Percentiles rank a stretch among this genome's conserved stretches.
phyloP scores from a whole-genome alignment of 2,888 invertebrate species.

The Eilema griseolum region DNA sequence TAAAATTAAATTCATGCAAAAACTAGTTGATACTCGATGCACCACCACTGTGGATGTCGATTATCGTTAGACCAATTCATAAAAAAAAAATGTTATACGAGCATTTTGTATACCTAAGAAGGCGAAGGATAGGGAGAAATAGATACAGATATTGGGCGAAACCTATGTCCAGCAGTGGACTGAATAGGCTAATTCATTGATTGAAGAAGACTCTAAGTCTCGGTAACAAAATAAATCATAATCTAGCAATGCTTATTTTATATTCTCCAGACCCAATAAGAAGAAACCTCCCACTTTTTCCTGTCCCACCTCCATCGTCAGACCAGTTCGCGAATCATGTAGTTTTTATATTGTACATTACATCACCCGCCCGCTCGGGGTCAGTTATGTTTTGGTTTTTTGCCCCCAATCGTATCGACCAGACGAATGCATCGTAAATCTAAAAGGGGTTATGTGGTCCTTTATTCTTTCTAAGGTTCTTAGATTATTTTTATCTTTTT shows the following conservation, averaged over 20 bases:
- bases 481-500: neutral
- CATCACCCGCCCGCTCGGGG: constrained; percentile 56
- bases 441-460: constrained; percentile 21
- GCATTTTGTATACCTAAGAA: too few species aligned
- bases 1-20: too few species aligned
- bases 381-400: constrained; percentile 70
- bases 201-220: too few species aligned
- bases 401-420: constrained; percentile 39
- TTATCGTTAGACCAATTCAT: too few species aligned
- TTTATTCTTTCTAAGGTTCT: constrained; percentile 6
- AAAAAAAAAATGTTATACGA: too few species aligned
- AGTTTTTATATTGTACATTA: constrained; percentile 40
- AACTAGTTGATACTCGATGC: too few species aligned
- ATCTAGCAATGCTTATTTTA: neutral
- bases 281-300: constrained; percentile 44
- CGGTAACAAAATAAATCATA: too few species aligned
- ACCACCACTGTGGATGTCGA: too few species aligned
- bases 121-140: too few species aligned
- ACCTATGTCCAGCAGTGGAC: too few species aligned
- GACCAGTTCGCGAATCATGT: constrained; percentile 51
- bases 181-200: too few species aligned
- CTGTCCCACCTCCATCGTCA: constrained; percentile 34
- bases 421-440: constrained; percentile 38
- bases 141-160: too few species aligned
- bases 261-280: constrained; percentile 22